A percentile compares a stretch with the other conserved stretches of the same genome.
These are phyloP conservation scores for Notothenia coriiceps DNA, from an alignment of 2,113 vertebrate genomes.

Conservation along the genomic window DNA sequence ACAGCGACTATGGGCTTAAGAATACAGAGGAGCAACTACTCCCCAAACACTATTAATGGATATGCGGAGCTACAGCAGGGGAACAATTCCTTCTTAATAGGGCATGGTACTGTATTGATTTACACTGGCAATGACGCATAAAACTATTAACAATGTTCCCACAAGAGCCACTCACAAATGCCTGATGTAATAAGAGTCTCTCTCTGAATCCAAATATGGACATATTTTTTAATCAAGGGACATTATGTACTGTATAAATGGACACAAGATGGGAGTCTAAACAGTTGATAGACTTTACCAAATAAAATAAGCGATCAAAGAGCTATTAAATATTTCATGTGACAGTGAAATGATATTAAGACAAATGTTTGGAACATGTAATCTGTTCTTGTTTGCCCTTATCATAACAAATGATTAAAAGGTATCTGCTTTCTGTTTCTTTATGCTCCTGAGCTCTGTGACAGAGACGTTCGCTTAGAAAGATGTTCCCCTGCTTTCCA, in stretches of 20 bases:
- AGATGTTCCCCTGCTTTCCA: constrained; percentile 2
- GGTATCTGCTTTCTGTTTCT: constrained; percentile 8
- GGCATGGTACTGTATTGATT: constrained; percentile 50
- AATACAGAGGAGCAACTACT: background rate
- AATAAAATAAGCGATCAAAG: constrained; percentile 30
- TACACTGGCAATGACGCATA: constrained; percentile 50
- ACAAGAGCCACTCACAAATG: constrained; percentile 39
- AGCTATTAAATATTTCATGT: constrained; percentile 21
- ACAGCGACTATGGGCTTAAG: background rate
- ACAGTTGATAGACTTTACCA: constrained; percentile 36
- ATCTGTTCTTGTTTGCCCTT: constrained; percentile 26
- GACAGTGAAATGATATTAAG: constrained; percentile 21
- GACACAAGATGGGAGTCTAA: constrained; percentile 17
- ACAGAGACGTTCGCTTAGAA: constrained; percentile 20
- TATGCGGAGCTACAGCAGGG: constrained; percentile 6
- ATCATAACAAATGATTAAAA: constrained; percentile 12
- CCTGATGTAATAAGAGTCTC: constrained; percentile 37
- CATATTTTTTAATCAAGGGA: constrained; percentile 8
- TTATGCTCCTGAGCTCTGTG: background rate
- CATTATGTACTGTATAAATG: constrained; percentile 33
- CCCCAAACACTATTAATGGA: constrained; percentile 15
- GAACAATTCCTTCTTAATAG: constrained; percentile 36
- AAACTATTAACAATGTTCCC: constrained; percentile 55
- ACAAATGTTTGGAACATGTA: constrained; percentile 41
- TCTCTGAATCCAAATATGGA: constrained; percentile 57